phyloP scores from a whole-genome alignment of 2,888 invertebrate species.

The Drosophila vallismaia region DNA sequence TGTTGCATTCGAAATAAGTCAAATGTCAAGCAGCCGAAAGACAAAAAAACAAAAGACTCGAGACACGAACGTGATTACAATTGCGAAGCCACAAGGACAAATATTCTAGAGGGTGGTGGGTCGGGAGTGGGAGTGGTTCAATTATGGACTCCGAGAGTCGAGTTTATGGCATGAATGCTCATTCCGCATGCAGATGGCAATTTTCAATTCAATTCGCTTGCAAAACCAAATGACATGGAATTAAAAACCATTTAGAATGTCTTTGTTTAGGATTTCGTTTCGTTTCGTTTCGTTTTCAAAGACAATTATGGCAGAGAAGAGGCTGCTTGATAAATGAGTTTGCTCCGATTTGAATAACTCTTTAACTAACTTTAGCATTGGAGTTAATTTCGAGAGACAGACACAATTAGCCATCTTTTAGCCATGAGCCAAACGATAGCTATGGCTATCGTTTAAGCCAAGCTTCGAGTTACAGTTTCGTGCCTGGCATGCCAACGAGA shows the following conservation, averaged over 20 bases:
- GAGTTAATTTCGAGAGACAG: constrained; percentile 61
- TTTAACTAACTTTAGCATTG: constrained; percentile 61
- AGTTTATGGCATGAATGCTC: constrained; percentile 3
- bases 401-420: constrained; percentile 70
- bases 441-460: constrained; percentile 3
- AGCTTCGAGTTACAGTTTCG: constrained; percentile 35
- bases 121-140: constrained; percentile 29
- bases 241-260: constrained; percentile 27
- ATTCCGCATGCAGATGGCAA: constrained; percentile 26
- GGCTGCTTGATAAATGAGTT: constrained; percentile 67
- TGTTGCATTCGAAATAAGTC: constrained; percentile 4
- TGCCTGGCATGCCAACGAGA: constrained; percentile 62
- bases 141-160: constrained; percentile 6
- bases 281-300: not conserved
- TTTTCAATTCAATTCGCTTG: constrained; percentile 15
- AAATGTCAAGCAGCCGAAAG: constrained; percentile 28
- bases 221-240: constrained; percentile 23
- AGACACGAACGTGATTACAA: constrained; percentile 54
- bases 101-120: not conserved
- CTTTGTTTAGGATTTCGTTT: constrained; percentile 2
- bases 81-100: constrained; percentile 51
- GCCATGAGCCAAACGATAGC: constrained; percentile 53
- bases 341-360: constrained; percentile 73
- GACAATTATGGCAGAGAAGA: constrained; percentile 35
- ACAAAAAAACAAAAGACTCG: constrained; percentile 42